phyloP scores from a whole-genome alignment of 2,888 invertebrate species.

The Thecocarcelia acutangulata region DNA sequence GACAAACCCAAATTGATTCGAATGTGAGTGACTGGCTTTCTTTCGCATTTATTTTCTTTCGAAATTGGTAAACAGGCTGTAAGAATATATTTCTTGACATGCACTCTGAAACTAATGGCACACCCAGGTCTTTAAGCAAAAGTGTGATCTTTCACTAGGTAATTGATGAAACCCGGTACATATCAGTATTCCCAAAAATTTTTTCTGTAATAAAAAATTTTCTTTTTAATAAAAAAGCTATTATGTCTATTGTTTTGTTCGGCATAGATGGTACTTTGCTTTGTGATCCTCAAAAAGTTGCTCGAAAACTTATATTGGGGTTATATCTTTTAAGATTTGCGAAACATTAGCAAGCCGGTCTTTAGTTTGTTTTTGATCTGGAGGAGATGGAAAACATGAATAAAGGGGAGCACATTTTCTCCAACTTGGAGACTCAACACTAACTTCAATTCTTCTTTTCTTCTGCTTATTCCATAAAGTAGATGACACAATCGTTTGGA shows the following conservation, averaged over 20 bases:
- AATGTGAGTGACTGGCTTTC: too few relatives aligned
- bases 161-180: conserved; percentile 11
- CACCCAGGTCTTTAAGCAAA: neutral
- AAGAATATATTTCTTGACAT: conserved; percentile 15
- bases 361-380: neutral
- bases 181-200: conserved; percentile 26
- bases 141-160: conserved; percentile 23
- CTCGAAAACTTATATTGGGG: neutral
- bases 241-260: neutral
- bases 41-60: conserved; percentile 16
- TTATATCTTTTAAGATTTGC: neutral
- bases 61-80: too few relatives aligned
- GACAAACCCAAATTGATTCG: too few relatives aligned
- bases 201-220: too few relatives aligned
- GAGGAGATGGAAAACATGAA: neutral
- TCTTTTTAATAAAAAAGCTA: conserved; percentile 6
- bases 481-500: neutral
- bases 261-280: neutral
- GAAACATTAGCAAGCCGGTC: neutral
- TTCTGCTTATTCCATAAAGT: neutral
- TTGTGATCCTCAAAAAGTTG: too few relatives aligned
- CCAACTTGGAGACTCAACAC: too few relatives aligned
- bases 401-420: too few relatives aligned
- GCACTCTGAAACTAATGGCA: conserved; percentile 14
- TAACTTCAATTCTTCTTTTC: too few relatives aligned